phyloP scores from a whole-genome alignment of 2,797 vertebrate species.

The Pygocentrus nattereri region DNA sequence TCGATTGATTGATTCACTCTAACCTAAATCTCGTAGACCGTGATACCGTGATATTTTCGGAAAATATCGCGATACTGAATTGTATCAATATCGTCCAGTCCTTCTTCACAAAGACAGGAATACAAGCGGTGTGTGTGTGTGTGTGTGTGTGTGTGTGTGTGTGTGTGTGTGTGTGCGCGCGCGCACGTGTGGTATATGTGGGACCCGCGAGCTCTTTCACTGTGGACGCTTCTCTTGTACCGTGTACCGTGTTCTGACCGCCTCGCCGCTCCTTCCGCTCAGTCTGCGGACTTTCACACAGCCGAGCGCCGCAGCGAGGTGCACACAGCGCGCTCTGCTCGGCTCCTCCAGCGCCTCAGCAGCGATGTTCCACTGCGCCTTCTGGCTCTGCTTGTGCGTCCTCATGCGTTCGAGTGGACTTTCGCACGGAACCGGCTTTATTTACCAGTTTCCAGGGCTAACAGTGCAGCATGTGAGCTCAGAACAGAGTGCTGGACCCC shows the following conservation, averaged over 20 bases:
- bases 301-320: not conserved
- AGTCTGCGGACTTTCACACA: not conserved
- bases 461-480: constrained; percentile 72
- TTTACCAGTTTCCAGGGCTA: constrained; percentile 77
- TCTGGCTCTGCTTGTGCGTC: constrained; percentile 28
- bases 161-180: not conserved
- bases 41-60: too few species aligned
- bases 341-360: not conserved
- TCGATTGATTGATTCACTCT: too few species aligned
- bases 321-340: not conserved
- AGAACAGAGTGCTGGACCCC: constrained; percentile 70
- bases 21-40: too few species aligned
- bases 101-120: not conserved
- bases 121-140: too few species aligned
- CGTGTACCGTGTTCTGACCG: not conserved
- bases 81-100: too few species aligned
- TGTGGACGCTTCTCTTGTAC: not conserved
- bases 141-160: too few species aligned
- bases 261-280: not conserved
- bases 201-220: not conserved
- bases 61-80: too few species aligned
- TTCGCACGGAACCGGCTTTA: constrained; percentile 65
- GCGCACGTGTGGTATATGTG: too few species aligned
- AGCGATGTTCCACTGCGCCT: constrained; percentile 31
- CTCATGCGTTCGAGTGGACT: constrained; percentile 20